Conservation (phyloP, 37 sponge, comb jelly and placozoan genomes). For the Aplysina aerophoba region DNA sequence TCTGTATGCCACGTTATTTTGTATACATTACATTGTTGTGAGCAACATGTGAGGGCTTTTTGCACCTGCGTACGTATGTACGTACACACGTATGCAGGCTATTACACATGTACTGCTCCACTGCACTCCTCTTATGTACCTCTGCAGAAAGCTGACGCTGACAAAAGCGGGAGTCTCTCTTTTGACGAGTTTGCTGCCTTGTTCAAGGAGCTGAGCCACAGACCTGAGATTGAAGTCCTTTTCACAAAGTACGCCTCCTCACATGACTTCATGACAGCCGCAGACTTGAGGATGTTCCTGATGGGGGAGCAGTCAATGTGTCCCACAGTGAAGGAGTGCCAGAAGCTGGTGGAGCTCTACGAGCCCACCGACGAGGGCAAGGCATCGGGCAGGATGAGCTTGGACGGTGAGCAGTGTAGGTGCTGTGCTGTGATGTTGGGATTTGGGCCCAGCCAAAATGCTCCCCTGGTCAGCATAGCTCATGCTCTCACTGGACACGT, state of each 20-base stretch:
- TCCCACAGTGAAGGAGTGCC: conserved; percentile 43
- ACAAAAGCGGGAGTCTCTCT: conserved; percentile 44
- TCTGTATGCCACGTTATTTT: too few relatives aligned
- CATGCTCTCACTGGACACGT: too few relatives aligned
- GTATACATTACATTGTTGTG: too few relatives aligned
- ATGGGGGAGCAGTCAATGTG: conserved; percentile 47
- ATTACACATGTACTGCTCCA: not conserved
- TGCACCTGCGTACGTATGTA: conserved; percentile 2
- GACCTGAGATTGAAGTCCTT: conserved; percentile 38
- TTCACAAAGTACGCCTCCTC: conserved; percentile 50
- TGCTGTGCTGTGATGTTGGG: too few relatives aligned
- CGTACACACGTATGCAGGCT: not conserved
- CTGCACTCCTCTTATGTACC: not conserved
- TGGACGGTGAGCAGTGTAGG: conserved; percentile 61
- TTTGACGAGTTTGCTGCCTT: conserved; percentile 59
- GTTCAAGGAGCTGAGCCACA: conserved; percentile 49
- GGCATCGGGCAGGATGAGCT: not conserved
- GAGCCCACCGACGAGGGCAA: conserved; percentile 64
- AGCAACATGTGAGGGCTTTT: too few relatives aligned
- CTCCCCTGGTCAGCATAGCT: too few relatives aligned
- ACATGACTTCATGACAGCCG: conserved; percentile 52
- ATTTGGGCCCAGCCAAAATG: too few relatives aligned
- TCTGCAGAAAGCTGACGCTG: conserved; percentile 49
- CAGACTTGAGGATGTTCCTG: conserved; percentile 55
- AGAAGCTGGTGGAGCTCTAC: conserved; percentile 40